Evolutionary conservation across 1,140 invertebrate species (phyloP).

Genomic region (Drosophila mayri): DNA sequence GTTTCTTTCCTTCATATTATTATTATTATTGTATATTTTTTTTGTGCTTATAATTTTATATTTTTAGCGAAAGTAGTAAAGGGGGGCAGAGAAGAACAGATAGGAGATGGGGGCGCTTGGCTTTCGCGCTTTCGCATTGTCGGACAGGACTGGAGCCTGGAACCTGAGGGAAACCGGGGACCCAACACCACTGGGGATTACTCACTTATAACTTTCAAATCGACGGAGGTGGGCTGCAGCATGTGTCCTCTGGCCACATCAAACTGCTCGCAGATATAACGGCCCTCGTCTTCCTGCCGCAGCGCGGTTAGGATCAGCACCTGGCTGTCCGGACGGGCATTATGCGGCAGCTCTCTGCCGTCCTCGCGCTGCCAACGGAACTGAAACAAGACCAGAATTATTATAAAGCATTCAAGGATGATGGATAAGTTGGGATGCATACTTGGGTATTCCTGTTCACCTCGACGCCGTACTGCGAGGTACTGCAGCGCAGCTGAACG

Average conservation of each 20-base stretch:
- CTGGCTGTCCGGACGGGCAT: constrained; percentile 42
- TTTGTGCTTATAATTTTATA: not conserved
- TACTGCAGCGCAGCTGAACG: constrained; percentile 87
- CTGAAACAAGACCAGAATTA: constrained; percentile 29
- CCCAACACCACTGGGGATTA: constrained; percentile 68
- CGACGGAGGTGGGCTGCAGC: constrained; percentile 87
- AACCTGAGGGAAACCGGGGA: constrained; percentile 13
- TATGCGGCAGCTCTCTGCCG: constrained; percentile 79
- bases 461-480: constrained; percentile 35
- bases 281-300: constrained; percentile 88
- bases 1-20: constrained; percentile 3
- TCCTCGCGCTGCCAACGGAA: constrained; percentile 85
- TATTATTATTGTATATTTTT: constrained; percentile 12
- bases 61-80: not conserved
- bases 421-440: not conserved
- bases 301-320: constrained; percentile 85
- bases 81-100: constrained; percentile 4
- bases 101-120: constrained; percentile 10
- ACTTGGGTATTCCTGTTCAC: constrained; percentile 57
- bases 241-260: constrained; percentile 84
- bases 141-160: constrained; percentile 6
- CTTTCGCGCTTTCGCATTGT: not conserved
- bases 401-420: not conserved
- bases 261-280: constrained; percentile 89
- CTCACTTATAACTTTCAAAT: constrained; percentile 90